Evolutionary conservation across 1,140 invertebrate genomes (phyloP).

Genomic region (Pinna nobilis): DNA sequence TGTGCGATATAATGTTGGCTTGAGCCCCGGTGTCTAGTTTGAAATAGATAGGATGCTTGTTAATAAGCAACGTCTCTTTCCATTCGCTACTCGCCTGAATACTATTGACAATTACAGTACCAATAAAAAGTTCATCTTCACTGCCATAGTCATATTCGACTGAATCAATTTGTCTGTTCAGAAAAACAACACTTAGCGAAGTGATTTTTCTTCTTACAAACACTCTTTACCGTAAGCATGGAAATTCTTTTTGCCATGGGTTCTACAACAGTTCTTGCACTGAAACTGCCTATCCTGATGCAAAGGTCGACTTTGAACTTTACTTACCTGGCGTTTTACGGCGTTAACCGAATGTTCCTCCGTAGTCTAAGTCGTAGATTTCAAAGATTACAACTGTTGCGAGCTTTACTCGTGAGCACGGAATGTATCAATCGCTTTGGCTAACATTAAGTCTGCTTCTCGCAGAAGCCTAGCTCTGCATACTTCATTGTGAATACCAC

Average conservation of each 20-base stretch:
- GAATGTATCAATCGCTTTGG: constrained; percentile 6
- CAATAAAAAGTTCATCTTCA: constrained; percentile 30
- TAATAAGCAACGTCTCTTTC: neutral
- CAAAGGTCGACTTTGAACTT: too few species aligned
- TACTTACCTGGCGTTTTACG: neutral
- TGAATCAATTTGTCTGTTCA: neutral
- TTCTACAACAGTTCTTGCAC: constrained; percentile 25
- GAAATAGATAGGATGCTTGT: neutral
- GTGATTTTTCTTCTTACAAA: constrained; percentile 24
- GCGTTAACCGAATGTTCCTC: constrained; percentile 1
- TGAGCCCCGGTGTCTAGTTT: constrained; percentile 38
- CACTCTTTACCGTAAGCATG: constrained; percentile 23
- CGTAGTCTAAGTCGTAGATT: too few species aligned
- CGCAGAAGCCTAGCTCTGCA: constrained; percentile 10
- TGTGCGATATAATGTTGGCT: constrained; percentile 23
- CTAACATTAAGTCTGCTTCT: constrained; percentile 3
- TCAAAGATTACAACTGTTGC: constrained; percentile 3
- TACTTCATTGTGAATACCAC: constrained; percentile 15
- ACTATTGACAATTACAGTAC: neutral
- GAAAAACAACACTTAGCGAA: constrained; percentile 15
- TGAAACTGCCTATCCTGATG: too few species aligned
- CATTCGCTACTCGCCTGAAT: neutral
- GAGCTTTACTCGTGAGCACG: neutral
- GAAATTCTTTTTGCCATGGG: neutral
- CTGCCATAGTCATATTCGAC: neutral